phyloP scores from a whole-genome alignment of 2,113 vertebrate genomes.

The Campylomormyrus numenius region DNA sequence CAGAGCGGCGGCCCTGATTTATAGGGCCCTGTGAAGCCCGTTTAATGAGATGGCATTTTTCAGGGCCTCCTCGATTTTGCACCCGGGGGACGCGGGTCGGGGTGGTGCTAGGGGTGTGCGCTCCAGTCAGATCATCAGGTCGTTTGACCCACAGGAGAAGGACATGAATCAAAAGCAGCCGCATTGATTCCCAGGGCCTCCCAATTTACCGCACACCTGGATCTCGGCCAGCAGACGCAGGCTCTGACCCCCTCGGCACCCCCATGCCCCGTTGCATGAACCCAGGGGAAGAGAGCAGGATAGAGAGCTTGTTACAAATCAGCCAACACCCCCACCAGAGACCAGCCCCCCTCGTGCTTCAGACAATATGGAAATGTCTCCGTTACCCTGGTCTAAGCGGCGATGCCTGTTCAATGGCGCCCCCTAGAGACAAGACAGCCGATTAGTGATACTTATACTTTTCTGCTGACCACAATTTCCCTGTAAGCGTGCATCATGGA shows the following conservation, averaged over 20 bases:
- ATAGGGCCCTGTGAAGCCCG: background rate
- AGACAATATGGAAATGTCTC: background rate
- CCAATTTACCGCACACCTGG: slow-evolving; percentile 2
- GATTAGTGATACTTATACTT: background rate
- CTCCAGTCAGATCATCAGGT: background rate
- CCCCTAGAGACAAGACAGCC: background rate
- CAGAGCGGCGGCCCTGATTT: slow-evolving; percentile 1
- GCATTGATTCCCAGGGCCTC: background rate
- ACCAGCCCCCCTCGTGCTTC: background rate
- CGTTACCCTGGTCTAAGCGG: background rate
- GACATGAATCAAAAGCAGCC: background rate
- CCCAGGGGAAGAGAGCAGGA: background rate
- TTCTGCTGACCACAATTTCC: background rate
- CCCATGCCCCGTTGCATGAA: background rate
- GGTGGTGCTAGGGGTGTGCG: background rate
- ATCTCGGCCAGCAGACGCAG: background rate
- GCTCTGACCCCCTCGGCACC: background rate
- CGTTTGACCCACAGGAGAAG: background rate
- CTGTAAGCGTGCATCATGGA: background rate
- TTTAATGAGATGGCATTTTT: slow-evolving; percentile 6
- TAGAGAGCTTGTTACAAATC: background rate
- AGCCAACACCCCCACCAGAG: background rate
- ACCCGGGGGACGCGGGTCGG: background rate
- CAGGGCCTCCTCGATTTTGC: background rate
- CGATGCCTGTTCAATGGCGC: background rate